Percentiles rank a stretch among this genome's conserved stretches.
These are phyloP conservation scores for Chlorospingus semifuscus DNA, from an alignment of 2,797 vertebrate genomes.

Conservation along the genomic window DNA sequence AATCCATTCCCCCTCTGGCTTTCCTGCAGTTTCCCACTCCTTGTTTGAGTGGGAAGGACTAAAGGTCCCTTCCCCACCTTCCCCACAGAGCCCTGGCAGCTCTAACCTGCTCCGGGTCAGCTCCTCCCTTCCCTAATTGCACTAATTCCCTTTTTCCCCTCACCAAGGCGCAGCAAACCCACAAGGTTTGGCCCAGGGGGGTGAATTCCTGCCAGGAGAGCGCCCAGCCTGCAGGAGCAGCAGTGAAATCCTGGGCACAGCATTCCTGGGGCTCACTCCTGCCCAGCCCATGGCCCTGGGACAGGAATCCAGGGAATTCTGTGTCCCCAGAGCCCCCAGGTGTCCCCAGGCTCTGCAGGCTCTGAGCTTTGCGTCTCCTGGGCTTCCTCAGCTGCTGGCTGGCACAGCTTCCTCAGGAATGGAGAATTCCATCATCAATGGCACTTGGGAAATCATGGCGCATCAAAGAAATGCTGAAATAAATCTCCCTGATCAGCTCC, in stretches of 20 bases:
- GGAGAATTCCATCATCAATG: neutral
- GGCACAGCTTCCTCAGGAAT: neutral
- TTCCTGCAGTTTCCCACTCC: neutral
- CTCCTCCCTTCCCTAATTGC: neutral
- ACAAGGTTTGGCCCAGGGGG: neutral
- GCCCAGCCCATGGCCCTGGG: rapidly evolving
- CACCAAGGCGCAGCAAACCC: neutral
- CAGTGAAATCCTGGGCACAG: neutral
- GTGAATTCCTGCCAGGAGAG: neutral
- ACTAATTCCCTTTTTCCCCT: neutral
- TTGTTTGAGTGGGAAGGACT: neutral
- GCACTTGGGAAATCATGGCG: rapidly evolving
- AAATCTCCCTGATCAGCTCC: neutral
- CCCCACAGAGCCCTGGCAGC: neutral
- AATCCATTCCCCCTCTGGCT: neutral
- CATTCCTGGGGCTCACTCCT: neutral
- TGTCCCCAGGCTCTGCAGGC: neutral
- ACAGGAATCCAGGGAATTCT: neutral
- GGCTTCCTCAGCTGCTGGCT: rapidly evolving
- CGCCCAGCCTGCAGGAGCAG: rapidly evolving
- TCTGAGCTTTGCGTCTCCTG: neutral
- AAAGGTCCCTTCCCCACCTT: neutral
- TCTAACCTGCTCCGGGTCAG: rapidly evolving
- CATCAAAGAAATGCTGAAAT: neutral
- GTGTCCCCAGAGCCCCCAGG: neutral